These are phyloP conservation scores for Ovis aries DNA, from an alignment of 2,113 vertebrate species.

Conservation along the genomic window DNA sequence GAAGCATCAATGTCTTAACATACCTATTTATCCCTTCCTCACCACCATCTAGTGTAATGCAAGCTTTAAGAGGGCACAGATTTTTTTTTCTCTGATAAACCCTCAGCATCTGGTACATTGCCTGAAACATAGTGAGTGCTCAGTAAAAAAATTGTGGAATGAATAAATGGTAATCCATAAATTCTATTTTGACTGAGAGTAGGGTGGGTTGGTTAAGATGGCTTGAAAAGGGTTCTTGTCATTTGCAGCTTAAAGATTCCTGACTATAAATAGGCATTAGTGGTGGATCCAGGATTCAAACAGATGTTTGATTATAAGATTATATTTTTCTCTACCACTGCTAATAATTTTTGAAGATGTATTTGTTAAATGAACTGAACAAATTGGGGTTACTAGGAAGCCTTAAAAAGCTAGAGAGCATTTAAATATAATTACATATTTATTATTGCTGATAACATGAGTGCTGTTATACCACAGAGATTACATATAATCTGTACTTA, in stretches of 20 bases:
- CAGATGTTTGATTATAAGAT: not conserved
- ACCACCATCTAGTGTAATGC: not conserved
- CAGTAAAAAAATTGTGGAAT: not conserved
- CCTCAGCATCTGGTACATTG: not conserved
- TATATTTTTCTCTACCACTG: not conserved
- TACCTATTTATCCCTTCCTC: not conserved
- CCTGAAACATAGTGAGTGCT: not conserved
- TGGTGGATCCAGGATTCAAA: not conserved
- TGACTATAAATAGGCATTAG: not conserved
- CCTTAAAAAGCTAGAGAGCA: not conserved
- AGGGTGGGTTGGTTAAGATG: not conserved
- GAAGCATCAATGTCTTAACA: not conserved
- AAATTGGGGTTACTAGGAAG: not conserved
- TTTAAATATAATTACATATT: not conserved
- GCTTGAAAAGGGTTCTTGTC: not conserved
- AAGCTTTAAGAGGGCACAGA: not conserved
- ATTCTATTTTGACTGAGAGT: not conserved
- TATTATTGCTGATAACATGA: not conserved
- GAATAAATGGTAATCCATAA: not conserved
- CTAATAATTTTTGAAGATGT: not conserved
- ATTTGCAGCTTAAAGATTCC: not conserved
- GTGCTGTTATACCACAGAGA: not conserved
- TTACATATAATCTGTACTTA: not conserved
- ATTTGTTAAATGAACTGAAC: not conserved
- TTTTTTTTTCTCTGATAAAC: not conserved